Evolutionary conservation across 1,140 invertebrate genomes (phyloP).

Genomic region (Listronotus bonariensis): DNA sequence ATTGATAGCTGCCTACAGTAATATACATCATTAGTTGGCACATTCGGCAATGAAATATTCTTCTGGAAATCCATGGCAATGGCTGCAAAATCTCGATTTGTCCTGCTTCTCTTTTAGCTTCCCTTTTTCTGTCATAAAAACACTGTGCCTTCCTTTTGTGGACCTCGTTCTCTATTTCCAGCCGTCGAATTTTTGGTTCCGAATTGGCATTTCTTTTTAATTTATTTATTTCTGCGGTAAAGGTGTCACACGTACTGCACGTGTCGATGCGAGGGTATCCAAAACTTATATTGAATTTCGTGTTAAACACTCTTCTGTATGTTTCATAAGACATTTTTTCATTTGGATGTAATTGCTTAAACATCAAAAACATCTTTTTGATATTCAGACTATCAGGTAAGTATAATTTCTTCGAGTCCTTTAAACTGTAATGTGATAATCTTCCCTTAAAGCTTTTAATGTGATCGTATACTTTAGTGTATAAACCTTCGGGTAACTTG

Average conservation of each 20-base stretch:
- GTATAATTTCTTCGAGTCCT: neutral
- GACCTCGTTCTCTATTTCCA: conserved; percentile 4
- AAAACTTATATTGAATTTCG: conserved; percentile 10
- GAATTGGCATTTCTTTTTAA: neutral
- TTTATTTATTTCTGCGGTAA: too few relatives aligned
- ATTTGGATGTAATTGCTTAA: conserved; percentile 1
- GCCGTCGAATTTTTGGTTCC: neutral
- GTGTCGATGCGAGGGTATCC: conserved; percentile 13
- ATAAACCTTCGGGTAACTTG: conserved; percentile 11
- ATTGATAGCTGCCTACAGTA: conserved; percentile 26
- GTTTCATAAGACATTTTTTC: conserved; percentile 6
- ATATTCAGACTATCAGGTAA: neutral
- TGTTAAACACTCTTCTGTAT: conserved; percentile 10
- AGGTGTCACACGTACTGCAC: neutral
- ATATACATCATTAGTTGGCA: conserved; percentile 29
- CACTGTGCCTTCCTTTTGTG: conserved; percentile 1
- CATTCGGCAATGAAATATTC: conserved; percentile 22
- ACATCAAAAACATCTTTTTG: conserved; percentile 3
- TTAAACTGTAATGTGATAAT: conserved; percentile 8
- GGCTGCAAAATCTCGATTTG: conserved; percentile 18
- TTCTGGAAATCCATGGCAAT: conserved; percentile 28
- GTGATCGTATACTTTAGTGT: too few relatives aligned
- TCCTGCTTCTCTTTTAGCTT: neutral
- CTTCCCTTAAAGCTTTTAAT: too few relatives aligned
- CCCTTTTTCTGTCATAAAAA: conserved; percentile 15